Evolutionary conservation across 2,888 invertebrate genomes (phyloP), one percentile per base, ranked within the genome.

Genomic region (Parnassius mnemosyne): DNA sequence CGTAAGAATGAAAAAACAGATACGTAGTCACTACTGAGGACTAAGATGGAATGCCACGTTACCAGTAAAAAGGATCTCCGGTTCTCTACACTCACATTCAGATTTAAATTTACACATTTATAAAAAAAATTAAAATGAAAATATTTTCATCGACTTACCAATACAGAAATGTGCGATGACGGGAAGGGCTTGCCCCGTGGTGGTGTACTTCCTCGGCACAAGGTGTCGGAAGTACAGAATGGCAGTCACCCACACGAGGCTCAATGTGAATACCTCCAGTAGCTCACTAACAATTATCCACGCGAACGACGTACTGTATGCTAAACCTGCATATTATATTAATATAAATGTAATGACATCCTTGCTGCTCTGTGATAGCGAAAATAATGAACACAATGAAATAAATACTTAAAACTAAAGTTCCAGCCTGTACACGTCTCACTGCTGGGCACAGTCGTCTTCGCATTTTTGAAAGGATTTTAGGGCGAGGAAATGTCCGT

Each of bases 141-240:
- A 53, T 13, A 43, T 44, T 60, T 51, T n/a, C n/a, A 1, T 20
- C 25, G 59, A 66, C 78, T 76, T 67, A 87, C 88, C 88, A 54
- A 88, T 89, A 76, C 96, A 95, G 81, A 96, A 96, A 85, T 96
- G 96, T 63, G 95, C 94, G 74, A 96, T 93, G 52, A 96, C 95
- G 1, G 95, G 95, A 68, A 96, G 80, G 58, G 96, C 95, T 84
- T 96, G 96, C 16, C 95, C 96, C 10, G 94, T 94, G 65, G 95
- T 94, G 0, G 95, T 96, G 73, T 95, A 93, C 78, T 95, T 95
- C 61, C 95, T 90, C 2, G 96, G 96, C 73, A 96, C 94, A 34
- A 96, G 93, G 78, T 96, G 96, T n/a, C 96, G 92, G 91, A 96
- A 93, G 83, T 96, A 96, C 42, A 96, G 86, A 68, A 96, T 93